A percentile compares a stretch with the other conserved stretches of the same genome.
Evolutionary conservation across 2,797 vertebrate species (phyloP).

Genomic region (Danio jaintianensis): DNA sequence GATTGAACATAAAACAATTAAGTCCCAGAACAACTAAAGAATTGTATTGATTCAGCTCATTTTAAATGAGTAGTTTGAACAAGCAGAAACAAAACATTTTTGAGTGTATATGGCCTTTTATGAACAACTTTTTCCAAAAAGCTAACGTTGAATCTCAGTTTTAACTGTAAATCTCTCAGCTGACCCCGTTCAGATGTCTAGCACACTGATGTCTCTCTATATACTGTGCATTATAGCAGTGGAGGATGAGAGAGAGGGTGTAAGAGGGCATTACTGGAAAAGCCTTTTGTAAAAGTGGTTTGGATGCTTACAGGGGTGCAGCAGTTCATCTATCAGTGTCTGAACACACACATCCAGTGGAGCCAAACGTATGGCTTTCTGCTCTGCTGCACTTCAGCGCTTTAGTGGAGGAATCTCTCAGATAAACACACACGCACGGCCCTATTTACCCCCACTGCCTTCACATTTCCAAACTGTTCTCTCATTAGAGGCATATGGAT

Average conservation of each 20-base stretch:
- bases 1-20: no score
- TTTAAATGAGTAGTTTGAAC: no score
- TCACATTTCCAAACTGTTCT: conserved; percentile 38
- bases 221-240: neutral
- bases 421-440: conserved; percentile 54
- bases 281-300: conserved; percentile 33
- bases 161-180: neutral
- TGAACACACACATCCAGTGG: conserved; percentile 3
- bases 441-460: conserved; percentile 41
- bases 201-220: conserved; percentile 4
- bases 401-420: conserved; percentile 51
- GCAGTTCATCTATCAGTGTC: conserved; percentile 45
- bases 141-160: neutral
- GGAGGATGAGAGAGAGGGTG: conserved; percentile 1
- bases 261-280: conserved; percentile 24
- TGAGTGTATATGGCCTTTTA: no score
- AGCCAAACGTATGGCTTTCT: conserved; percentile 26
- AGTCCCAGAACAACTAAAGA: no score
- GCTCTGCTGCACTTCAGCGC: conserved; percentile 16
- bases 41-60: no score
- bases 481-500: conserved; percentile 41
- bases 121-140: no score
- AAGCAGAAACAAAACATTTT: no score
- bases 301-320: conserved; percentile 40
- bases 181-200: neutral